These are phyloP conservation scores for Drosophila miranda DNA, from an alignment of 1,140 invertebrate genomes.

Conservation along the genomic window DNA sequence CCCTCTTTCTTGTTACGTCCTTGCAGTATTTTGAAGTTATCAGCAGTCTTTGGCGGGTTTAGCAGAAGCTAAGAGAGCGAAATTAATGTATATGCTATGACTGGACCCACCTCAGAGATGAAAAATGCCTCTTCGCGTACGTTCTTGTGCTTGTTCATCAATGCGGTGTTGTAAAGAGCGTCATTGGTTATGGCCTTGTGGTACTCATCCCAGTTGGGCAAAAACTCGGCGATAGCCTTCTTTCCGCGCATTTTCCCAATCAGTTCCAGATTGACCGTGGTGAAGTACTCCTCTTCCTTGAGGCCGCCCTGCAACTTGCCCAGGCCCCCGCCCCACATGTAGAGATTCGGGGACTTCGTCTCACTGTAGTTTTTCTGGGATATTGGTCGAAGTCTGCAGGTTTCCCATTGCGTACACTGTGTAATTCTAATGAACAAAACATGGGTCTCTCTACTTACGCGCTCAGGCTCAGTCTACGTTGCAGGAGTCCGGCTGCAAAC, in stretches of 20 bases:
- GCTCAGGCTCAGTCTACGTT: conserved; percentile 27
- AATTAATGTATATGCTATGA: background rate
- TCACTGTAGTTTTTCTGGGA: conserved; percentile 36
- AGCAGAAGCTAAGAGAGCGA: background rate
- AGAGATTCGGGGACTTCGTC: conserved; percentile 33
- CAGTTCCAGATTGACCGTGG: conserved; percentile 46
- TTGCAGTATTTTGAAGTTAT: conserved; percentile 51
- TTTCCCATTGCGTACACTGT: background rate
- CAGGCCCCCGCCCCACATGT: conserved; percentile 67
- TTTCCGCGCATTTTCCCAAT: conserved; percentile 65
- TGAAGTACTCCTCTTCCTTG: conserved; percentile 76
- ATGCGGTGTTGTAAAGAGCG: conserved; percentile 48
- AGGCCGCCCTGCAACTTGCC: conserved; percentile 71
- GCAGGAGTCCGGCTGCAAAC: conserved; percentile 54
- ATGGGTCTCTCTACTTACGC: conserved; percentile 26
- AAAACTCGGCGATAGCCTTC: conserved; percentile 37
- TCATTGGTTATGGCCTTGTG: conserved; percentile 52
- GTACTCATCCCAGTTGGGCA: conserved; percentile 64
- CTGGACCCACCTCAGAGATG: conserved; percentile 52
- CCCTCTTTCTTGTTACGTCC: conserved; percentile 32
- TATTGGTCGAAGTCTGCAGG: background rate
- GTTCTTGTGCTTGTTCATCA: conserved; percentile 74
- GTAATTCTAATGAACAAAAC: too few species aligned
- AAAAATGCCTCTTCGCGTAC: conserved; percentile 68
- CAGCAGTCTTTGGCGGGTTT: conserved; percentile 26